Evolutionary conservation across 2,113 vertebrate genomes (phyloP).

Genomic region (Haemorhous mexicanus): DNA sequence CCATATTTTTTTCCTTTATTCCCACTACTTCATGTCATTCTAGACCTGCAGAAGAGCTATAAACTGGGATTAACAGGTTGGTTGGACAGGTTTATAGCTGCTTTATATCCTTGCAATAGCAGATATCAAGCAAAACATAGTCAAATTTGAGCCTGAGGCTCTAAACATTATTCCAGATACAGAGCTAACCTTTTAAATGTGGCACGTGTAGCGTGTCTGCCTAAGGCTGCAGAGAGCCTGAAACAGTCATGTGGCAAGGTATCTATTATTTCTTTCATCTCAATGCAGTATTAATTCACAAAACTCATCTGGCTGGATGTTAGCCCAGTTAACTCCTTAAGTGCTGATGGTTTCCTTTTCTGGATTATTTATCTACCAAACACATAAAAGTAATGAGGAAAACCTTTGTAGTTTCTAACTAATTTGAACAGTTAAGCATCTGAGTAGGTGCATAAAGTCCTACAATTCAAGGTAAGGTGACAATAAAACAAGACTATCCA

Average conservation of each 20-base stretch:
- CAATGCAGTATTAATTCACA: neutral
- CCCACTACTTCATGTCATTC: neutral
- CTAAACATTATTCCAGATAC: neutral
- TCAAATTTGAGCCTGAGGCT: constrained; percentile 24
- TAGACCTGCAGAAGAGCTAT: neutral
- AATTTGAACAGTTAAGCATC: neutral
- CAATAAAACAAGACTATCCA: neutral
- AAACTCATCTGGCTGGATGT: neutral
- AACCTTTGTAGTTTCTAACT: neutral
- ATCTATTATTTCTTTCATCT: neutral
- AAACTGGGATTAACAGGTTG: neutral
- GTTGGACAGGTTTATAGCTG: constrained; percentile 15
- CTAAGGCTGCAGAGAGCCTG: constrained; percentile 8
- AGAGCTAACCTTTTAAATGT: constrained; percentile 38
- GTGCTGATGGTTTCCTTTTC: neutral
- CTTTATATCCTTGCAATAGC: neutral
- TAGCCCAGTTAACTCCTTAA: neutral
- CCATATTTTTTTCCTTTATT: neutral
- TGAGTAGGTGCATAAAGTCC: neutral
- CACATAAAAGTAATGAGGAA: neutral
- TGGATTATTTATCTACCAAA: neutral
- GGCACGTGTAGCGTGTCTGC: neutral
- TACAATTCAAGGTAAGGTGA: neutral
- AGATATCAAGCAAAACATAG: constrained; percentile 8
- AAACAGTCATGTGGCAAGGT: neutral